phyloP scores from a whole-genome alignment of 1,140 invertebrate species.

The Drosophila navojoa region DNA sequence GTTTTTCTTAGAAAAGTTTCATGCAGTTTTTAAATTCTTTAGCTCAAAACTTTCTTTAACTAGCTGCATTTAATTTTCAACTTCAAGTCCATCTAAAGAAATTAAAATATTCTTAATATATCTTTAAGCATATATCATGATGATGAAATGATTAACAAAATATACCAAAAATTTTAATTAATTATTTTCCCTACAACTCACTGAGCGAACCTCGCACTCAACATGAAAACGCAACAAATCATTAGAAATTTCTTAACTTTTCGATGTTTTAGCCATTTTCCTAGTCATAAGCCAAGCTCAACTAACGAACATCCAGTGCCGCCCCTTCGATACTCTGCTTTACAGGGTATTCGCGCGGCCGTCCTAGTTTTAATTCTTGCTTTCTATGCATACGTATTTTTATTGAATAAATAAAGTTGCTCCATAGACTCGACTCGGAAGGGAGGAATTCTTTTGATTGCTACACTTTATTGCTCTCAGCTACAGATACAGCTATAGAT shows the following conservation, averaged over 20 bases:
- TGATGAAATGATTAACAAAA: no score
- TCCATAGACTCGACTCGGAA: background rate
- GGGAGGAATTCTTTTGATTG: background rate
- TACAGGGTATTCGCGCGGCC: background rate
- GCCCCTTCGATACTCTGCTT: background rate
- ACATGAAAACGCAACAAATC: constrained; percentile 7
- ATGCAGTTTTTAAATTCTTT: no score
- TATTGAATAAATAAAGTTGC: constrained; percentile 27
- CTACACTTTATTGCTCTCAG: constrained; percentile 39
- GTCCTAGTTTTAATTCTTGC: constrained; percentile 1
- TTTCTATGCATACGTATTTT: constrained; percentile 12
- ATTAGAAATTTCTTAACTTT: background rate
- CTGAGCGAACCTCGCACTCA: background rate
- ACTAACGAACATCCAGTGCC: background rate
- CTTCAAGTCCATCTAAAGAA: no score
- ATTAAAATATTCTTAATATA: no score
- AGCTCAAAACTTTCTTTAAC: no score
- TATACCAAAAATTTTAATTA: no score
- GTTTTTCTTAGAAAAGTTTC: no score
- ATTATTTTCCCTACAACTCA: background rate
- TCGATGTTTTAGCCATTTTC: background rate
- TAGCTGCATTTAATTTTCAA: no score
- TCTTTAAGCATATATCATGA: no score
- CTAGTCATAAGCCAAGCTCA: background rate
- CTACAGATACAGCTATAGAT: background rate